Evolutionary conservation across 1,140 invertebrate species (phyloP), one percentile per base, ranked within the genome.

Genomic region (Drosophila ficusphila): DNA sequence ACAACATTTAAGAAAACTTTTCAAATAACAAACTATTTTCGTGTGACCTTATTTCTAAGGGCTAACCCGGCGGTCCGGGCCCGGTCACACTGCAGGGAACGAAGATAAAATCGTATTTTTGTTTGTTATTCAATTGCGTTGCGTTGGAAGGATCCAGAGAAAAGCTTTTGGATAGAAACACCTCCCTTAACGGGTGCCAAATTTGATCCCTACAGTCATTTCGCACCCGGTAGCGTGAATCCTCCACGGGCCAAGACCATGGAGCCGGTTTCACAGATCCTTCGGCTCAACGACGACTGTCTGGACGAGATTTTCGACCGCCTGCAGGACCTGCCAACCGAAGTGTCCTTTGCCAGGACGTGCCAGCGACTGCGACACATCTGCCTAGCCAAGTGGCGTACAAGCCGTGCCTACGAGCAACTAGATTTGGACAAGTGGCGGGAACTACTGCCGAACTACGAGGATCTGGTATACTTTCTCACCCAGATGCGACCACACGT

Each of bases 211-310:
- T 9, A 5, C 12, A 23, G 1, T 8, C 6, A 7, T 8, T 12
- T 2, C 19, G 12, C 8, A 18, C 3, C 12, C 29, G 21, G 0
- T 6, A 27, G n/a, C 6, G 12, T 23, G 3, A 0, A 27, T 4
- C 16, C 0, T 2, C 5, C 36, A 44, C 33, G 18, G 18, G 46
- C 38, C 12, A 67, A 67, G 64, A 61, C 34, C 29, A 21, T 34
- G 1, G 36, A 67, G 75, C 27, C 46, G 56, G 38, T 42, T 38
- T 0, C 73, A 1, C 53, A 57, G 9, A 88, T 86, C 12, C 54
- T 88, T 8, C 76, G 52, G 21, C 19, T 90, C 3, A 78, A 90
- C 36, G 72, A 90, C 62, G 88, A 90, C 61, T 90, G 89, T 25
- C 68, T 90, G 18, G 72, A 75, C 8, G 62, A 74, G 33, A 81